phyloP scores from a whole-genome alignment of 2,797 vertebrate genomes.

The Poecilia gillii region DNA sequence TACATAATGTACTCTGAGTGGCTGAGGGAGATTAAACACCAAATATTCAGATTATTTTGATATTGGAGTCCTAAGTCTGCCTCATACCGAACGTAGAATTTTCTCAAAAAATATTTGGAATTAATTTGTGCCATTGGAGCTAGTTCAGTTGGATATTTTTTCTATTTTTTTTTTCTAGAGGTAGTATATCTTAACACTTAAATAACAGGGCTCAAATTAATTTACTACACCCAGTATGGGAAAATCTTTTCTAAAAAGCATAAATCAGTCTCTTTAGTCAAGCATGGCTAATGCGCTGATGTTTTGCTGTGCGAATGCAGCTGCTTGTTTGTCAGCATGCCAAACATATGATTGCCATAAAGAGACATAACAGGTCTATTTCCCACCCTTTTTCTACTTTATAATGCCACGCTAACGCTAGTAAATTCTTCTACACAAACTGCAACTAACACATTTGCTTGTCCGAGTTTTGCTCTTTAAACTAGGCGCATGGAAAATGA shows the following conservation, averaged over 20 bases:
- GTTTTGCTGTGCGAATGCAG: conserved; percentile 38
- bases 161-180: conserved; percentile 15
- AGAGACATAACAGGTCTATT: conserved; percentile 43
- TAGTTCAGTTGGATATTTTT: conserved; percentile 42
- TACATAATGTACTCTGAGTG: conserved; percentile 19
- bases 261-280: conserved; percentile 31
- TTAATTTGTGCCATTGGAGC: conserved; percentile 51
- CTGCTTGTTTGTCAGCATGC: conserved; percentile 50
- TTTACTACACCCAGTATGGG: conserved; percentile 51
- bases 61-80: conserved; percentile 21
- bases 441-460: conserved; percentile 54
- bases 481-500: conserved; percentile 52
- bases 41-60: conserved; percentile 11
- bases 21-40: conserved; percentile 17
- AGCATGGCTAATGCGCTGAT: conserved; percentile 31
- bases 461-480: conserved; percentile 12
- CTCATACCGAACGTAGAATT: conserved; percentile 20
- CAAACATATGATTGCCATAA: conserved; percentile 55
- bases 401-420: conserved; percentile 34
- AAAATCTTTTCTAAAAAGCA: conserved; percentile 34
- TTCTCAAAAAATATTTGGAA: conserved; percentile 42
- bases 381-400: conserved; percentile 27
- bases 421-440: conserved; percentile 40
- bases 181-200: conserved; percentile 47
- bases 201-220: conserved; percentile 42